A percentile compares a stretch with the other conserved stretches of the same genome.
Conservation (phyloP, 2,113 vertebrate genomes). For the Aythya baeri region DNA sequence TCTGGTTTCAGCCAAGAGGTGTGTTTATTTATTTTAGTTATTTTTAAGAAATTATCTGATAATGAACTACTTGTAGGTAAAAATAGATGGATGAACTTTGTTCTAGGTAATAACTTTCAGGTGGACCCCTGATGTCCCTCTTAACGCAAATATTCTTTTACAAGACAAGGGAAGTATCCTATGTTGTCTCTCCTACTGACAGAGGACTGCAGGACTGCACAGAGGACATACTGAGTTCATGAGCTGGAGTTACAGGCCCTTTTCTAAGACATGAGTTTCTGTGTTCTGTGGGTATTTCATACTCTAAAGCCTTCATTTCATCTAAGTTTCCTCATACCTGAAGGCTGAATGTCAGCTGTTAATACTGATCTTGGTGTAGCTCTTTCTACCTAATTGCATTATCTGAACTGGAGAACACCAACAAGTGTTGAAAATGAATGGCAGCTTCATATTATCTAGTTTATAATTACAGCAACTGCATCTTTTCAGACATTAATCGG, state of each 20-base stretch:
- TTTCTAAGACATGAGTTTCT: background rate
- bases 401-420: background rate
- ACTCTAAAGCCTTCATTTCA: background rate
- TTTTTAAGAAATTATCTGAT: background rate
- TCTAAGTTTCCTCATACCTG: background rate
- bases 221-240: rapidly evolving
- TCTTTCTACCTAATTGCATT: background rate
- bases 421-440: background rate
- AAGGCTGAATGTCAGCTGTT: background rate
- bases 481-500: background rate
- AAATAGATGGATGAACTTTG: background rate
- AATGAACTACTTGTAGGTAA: background rate
- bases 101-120: background rate
- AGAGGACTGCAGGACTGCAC: background rate
- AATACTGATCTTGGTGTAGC: background rate
- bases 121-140: background rate
- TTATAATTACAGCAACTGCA: background rate
- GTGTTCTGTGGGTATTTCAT: background rate
- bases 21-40: background rate
- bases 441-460: background rate
- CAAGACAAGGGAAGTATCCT: background rate
- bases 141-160: background rate
- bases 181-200: background rate
- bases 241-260: background rate
- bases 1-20: background rate